Base-by-base conservation (phyloP, 2,888 invertebrate genomes). In the Tetramorium bicarinatum region DNA sequence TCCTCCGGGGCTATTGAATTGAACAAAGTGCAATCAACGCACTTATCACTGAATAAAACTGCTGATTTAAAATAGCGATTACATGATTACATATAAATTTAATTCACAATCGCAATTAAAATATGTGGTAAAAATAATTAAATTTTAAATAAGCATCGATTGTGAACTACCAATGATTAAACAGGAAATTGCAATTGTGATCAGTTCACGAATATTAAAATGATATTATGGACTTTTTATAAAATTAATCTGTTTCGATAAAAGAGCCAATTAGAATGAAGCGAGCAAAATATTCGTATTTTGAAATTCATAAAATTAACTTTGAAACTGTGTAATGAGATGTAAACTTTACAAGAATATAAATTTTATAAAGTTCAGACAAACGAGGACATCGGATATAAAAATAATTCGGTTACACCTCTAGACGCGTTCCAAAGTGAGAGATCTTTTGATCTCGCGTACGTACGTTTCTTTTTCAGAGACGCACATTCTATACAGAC, bases 401-500 rank as follows among this genome's bases (percentile, higher is more conserved):
- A 47, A n/a, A 38, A 49, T 49, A 62, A n/a, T 34, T 44, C 8
- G 9, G 1, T 25, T 64, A 9, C 38, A 18, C n/a, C 7, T 18
- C 3, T 25, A 41, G 18, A 13, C 25, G 8, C 3, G 7, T 38
- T 49, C 11, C 18, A 18, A 76, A n/a, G 6, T 29, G 62, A n/a
- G 18, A 64, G 25, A 64, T 41, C 13, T 7, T 41, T 76, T 76
- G n/a, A 77, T 41, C 25, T 54, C 41, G 62, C 38, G 4, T 21
- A 47, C 3, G 3, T 25, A 29, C 15, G 13, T 59, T 25, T 74
- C 77, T 7, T 64, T 49, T 54, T 47, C 59, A 34, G 41, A 18
- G 18, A 18, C 11, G 41, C 15, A 41, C 38, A 75, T 81, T 80
- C 84, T 54, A 84, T 81, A 59, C 66, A 74, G 72, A 71, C 84